Conservation (phyloP, 2,888 invertebrate genomes). For the Masnerella sp. region DNA sequence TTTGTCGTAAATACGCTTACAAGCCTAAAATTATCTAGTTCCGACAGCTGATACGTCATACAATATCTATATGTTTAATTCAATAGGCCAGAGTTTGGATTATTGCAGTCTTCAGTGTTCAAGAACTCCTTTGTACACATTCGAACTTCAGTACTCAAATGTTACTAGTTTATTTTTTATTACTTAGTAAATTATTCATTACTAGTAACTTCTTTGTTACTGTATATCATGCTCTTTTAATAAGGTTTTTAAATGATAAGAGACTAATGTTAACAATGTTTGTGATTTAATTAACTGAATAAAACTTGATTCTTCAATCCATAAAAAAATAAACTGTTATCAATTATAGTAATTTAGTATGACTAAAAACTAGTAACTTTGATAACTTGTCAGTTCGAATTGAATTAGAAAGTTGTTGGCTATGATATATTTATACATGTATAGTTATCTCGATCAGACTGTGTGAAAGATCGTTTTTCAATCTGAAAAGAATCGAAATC, state of each 20-base stretch:
- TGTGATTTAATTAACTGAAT: too few relatives aligned
- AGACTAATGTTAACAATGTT: too few relatives aligned
- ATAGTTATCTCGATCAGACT: constrained; percentile 29
- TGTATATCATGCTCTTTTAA: too few relatives aligned
- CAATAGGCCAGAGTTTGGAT: constrained; percentile 74
- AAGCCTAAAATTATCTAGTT: constrained; percentile 43
- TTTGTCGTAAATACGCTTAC: constrained; percentile 27
- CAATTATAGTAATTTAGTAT: too few relatives aligned
- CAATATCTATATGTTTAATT: constrained; percentile 64
- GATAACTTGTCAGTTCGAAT: constrained; percentile 19
- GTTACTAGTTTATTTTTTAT: too few relatives aligned
- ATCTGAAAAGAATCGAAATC: constrained; percentile 19
- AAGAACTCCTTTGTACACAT: constrained; percentile 62
- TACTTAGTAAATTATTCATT: too few relatives aligned
- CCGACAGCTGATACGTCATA: constrained; percentile 57
- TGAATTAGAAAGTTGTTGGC: constrained; percentile 41
- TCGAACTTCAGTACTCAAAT: constrained; percentile 28
- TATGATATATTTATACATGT: constrained; percentile 38
- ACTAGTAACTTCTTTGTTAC: too few relatives aligned
- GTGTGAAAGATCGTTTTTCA: constrained; percentile 19
- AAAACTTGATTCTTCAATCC: too few relatives aligned
- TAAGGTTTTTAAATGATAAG: too few relatives aligned
- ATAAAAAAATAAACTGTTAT: too few relatives aligned
- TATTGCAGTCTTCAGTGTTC: constrained; percentile 75
- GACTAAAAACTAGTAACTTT: not conserved